Percentiles rank a stretch among this genome's conserved stretches.
Conservation (phyloP, 2,113 vertebrate genomes). For the Lanius ludovicianus region DNA sequence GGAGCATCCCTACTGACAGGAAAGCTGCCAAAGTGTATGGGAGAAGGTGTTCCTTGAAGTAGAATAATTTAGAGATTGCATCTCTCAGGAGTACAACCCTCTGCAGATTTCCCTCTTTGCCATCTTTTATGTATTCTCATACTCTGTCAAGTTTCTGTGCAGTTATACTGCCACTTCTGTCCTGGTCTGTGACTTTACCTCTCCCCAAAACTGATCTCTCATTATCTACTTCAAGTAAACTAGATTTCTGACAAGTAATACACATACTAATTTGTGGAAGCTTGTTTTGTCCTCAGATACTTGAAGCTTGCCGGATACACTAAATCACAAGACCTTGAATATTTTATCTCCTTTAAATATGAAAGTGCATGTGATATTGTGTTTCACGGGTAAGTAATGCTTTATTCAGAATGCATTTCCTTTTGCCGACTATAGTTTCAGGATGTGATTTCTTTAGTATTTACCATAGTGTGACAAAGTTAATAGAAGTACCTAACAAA, state of each 20-base stretch:
- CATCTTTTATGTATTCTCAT: background rate
- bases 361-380: background rate
- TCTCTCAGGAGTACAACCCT: background rate
- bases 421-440: background rate
- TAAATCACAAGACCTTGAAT: background rate
- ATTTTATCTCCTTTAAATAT: background rate
- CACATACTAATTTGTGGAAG: background rate
- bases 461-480: background rate
- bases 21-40: slow-evolving; percentile 7
- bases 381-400: background rate
- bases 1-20: slow-evolving; percentile 23
- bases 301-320: background rate
- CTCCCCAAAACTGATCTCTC: background rate
- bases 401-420: background rate
- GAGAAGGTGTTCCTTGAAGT: slow-evolving; percentile 47
- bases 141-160: background rate
- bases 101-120: background rate
- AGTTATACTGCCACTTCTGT: background rate
- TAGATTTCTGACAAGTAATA: background rate
- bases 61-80: slow-evolving; percentile 13
- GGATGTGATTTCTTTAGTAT: background rate
- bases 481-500: slow-evolving; percentile 1
- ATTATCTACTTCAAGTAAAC: background rate
- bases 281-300: background rate
- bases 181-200: background rate